These are phyloP conservation scores for Colius striatus DNA, from an alignment of 2,113 vertebrate genomes.

Conservation along the genomic window DNA sequence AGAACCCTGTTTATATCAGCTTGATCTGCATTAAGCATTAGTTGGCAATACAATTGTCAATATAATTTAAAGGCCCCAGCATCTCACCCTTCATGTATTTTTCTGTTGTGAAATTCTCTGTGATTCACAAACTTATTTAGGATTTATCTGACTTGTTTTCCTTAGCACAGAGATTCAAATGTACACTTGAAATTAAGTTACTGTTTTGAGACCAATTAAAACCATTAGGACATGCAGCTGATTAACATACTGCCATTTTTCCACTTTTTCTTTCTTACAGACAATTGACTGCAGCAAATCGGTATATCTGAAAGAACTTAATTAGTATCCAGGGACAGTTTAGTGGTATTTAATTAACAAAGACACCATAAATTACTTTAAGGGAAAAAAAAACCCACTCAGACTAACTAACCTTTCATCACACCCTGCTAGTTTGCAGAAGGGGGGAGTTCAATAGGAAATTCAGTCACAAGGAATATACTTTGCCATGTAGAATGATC, in stretches of 20 bases:
- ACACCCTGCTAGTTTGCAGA: not conserved
- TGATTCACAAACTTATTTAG: not conserved
- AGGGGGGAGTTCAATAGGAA: not conserved
- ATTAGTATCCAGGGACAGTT: slow-evolving; percentile 37
- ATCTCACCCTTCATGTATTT: not conserved
- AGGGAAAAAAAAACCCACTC: not conserved
- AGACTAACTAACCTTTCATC: not conserved
- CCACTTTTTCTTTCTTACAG: slow-evolving; percentile 1
- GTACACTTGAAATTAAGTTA: not conserved
- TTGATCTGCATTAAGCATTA: not conserved
- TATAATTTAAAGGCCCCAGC: not conserved
- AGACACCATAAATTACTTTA: not conserved
- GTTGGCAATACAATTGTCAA: not conserved
- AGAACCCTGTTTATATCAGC: slow-evolving; percentile 61
- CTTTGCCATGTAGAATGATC: not conserved
- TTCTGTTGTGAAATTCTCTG: not conserved
- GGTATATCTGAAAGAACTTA: slow-evolving; percentile 22
- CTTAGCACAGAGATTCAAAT: not conserved
- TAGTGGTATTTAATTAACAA: slow-evolving; percentile 26
- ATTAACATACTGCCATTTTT: not conserved
- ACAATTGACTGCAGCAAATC: slow-evolving; percentile 38
- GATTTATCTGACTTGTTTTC: not conserved
- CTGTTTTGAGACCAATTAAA: slow-evolving; percentile 23
- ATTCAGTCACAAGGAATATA: not conserved
- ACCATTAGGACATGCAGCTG: not conserved